Conservation (phyloP, 2,888 invertebrate genomes). For the Harpalus rufipes region DNA sequence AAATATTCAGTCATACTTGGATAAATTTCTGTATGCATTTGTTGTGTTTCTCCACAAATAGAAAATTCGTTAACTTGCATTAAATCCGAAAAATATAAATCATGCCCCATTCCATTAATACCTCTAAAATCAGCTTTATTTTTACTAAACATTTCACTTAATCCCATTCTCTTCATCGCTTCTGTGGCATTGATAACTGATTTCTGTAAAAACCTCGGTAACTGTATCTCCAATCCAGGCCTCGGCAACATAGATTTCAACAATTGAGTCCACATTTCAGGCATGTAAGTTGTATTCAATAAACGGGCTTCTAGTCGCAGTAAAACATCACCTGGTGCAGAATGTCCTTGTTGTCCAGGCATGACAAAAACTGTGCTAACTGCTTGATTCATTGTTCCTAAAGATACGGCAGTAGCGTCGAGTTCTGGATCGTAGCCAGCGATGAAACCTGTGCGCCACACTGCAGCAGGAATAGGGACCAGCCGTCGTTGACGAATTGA, state of each 20-base stretch:
- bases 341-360: slow-evolving; percentile 91
- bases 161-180: slow-evolving; percentile 88
- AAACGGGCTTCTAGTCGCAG: slow-evolving; percentile 86
- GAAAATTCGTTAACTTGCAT: slow-evolving; percentile 91
- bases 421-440: slow-evolving; percentile 92
- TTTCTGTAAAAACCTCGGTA: slow-evolving; percentile 90
- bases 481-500: slow-evolving; percentile 88
- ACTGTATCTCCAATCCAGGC: slow-evolving; percentile 88
- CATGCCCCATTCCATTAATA: slow-evolving; percentile 88
- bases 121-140: slow-evolving; percentile 90
- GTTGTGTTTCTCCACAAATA: slow-evolving; percentile 87
- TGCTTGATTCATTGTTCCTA: slow-evolving; percentile 85
- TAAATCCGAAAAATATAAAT: slow-evolving; percentile 90
- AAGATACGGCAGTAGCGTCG: slow-evolving; percentile 90
- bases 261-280: slow-evolving; percentile 86
- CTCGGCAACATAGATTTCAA: slow-evolving; percentile 87
- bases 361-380: slow-evolving; percentile 90
- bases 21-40: slow-evolving; percentile 88
- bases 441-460: slow-evolving; percentile 87
- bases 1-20: slow-evolving; percentile 80
- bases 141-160: slow-evolving; percentile 87
- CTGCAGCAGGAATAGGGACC: slow-evolving; percentile 90
- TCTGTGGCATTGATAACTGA: slow-evolving; percentile 90
- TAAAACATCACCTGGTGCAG: slow-evolving; percentile 88
- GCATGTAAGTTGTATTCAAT: slow-evolving; percentile 83